phyloP scores from a whole-genome alignment of 2,797 vertebrate genomes.

The Poecile montanus region DNA sequence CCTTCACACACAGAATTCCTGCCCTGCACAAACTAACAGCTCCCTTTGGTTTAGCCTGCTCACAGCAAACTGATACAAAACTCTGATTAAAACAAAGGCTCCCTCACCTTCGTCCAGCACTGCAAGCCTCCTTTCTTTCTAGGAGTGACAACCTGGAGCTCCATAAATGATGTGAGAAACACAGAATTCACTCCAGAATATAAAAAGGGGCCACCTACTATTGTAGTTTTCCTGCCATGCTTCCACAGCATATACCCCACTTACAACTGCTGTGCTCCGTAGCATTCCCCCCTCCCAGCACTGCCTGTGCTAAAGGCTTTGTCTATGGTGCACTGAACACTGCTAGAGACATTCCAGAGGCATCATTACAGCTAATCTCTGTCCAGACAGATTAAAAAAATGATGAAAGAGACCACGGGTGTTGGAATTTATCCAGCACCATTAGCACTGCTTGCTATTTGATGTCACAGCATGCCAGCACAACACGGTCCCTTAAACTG shows the following conservation, averaged over 20 bases:
- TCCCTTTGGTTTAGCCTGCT: neutral
- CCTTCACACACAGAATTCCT: neutral
- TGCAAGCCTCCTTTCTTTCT: neutral
- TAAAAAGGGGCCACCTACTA: neutral
- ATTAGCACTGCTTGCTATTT: neutral
- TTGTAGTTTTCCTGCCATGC: neutral
- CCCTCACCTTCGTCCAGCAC: neutral
- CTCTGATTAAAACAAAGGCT: neutral
- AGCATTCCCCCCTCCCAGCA: neutral
- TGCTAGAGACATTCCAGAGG: constrained; percentile 51
- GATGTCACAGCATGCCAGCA: neutral
- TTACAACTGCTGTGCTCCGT: neutral
- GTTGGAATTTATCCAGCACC: constrained; percentile 23
- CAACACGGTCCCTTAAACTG: neutral
- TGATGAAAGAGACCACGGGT: neutral
- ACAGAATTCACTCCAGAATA: neutral
- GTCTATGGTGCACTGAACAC: neutral
- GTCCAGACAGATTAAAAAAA: constrained; percentile 48
- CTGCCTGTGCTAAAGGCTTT: neutral
- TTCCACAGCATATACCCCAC: neutral
- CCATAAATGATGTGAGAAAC: neutral
- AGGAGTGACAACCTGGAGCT: neutral
- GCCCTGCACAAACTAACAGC: neutral
- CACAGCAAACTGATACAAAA: neutral
- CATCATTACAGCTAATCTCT: constrained; percentile 54